Base-by-base conservation (phyloP, 2,113 vertebrate genomes). In the Eleginops maclovinus region DNA sequence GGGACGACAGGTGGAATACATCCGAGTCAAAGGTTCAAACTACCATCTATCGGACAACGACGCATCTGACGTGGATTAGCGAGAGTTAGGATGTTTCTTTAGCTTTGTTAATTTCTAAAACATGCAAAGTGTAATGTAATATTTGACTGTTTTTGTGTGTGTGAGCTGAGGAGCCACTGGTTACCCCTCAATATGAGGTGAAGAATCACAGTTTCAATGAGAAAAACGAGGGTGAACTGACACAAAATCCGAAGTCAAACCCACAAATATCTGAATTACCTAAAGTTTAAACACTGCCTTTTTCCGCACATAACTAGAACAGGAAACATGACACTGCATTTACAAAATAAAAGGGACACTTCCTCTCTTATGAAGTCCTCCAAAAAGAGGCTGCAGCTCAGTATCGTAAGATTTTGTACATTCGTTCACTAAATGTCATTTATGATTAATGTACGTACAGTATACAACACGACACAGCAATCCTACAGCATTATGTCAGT, bases 31-130 rank as follows among this genome's bases (percentile, higher is more conserved):
- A 93, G 98, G 98, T 78, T 99, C 97, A 85, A 99, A 99, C 94
- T 99, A 99, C 87, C 98, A 99, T 92, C 95, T 99, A 87, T 99
- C 98, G 59, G 98, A 99, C 95, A 99, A 99, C 69, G 98, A 99
- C 51, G 97, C 97, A 22, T 99, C 98, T 61, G 98, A 99, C 72
- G 97, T 99, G 88, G 98, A 99, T 82, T 99, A 96, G 64, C 9
- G 51, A 9, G 75, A 17, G 41, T 58, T 79, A 73, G 85, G n/a
- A 19, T 67, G 80, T 72, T 84, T 63, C 13, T 0, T 21, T 65
- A 28, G 6, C 21, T 68, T 61, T 19, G 1, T 49, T 11, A 31
- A 65, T 65, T 1, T 14, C 15, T 71, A 59, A 51, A 75, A 82
- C 63, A 53, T 22, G 44, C 64, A 60, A 72, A 64, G 59, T 10